A percentile compares a stretch with the other conserved stretches of the same genome.
These are phyloP conservation scores for Phalacrocorax pelagicus DNA, from an alignment of 2,113 vertebrate genomes.

Conservation along the genomic window DNA sequence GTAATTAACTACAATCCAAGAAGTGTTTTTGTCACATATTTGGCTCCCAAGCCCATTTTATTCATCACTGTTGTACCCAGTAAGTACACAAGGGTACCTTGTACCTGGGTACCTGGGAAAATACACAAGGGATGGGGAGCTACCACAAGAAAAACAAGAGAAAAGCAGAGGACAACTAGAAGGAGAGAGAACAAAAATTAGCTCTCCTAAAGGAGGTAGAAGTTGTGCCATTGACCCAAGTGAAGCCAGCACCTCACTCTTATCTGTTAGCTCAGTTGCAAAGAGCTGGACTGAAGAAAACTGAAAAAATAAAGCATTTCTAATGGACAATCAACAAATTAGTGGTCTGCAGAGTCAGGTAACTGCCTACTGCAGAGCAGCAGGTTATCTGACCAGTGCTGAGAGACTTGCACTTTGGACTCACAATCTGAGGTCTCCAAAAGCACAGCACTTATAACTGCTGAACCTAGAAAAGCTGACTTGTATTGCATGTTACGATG, in stretches of 20 bases:
- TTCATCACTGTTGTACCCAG: neutral
- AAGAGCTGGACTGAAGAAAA: neutral
- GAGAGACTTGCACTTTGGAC: too few relatives aligned
- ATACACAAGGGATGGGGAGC: neutral
- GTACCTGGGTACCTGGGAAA: too few relatives aligned
- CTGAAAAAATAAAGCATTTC: neutral
- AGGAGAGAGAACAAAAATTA: neutral
- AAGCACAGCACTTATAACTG: neutral
- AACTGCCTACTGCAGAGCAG: neutral
- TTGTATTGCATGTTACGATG: rapidly evolving
- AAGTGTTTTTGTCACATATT: neutral
- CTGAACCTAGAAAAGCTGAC: neutral
- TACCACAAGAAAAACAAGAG: neutral
- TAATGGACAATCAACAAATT: neutral
- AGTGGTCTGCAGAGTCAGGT: neutral
- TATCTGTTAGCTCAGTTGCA: neutral
- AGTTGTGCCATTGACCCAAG: neutral
- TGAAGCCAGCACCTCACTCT: neutral
- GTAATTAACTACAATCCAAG: neutral
- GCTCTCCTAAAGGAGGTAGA: neutral
- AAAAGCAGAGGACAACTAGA: neutral
- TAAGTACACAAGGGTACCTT: too few relatives aligned
- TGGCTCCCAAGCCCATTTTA: neutral
- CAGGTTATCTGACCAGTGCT: neutral
- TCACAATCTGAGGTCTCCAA: neutral